Percentiles rank a stretch among this genome's conserved stretches.
phyloP scores from a whole-genome alignment of 1,140 invertebrate genomes.

The Galendromus occidentalis region DNA sequence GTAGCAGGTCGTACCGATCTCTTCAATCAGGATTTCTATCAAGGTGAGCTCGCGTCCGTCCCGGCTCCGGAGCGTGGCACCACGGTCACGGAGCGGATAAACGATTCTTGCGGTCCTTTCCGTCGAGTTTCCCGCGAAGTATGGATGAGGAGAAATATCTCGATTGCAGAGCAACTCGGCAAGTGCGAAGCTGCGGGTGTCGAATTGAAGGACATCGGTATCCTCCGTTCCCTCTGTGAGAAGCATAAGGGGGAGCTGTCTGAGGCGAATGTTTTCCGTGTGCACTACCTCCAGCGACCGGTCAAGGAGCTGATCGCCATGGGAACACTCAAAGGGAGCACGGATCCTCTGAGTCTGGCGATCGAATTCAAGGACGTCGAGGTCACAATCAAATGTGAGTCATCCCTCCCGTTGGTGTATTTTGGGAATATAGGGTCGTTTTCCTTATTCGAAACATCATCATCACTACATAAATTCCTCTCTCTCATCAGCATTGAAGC shows the following conservation, averaged over 20 bases:
- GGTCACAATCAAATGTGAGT: constrained; percentile 26
- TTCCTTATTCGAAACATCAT: background rate
- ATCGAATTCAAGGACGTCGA: constrained; percentile 30
- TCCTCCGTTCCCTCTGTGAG: constrained; percentile 61
- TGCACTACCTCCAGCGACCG: background rate
- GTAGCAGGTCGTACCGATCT: constrained; percentile 58
- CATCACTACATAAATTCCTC: background rate
- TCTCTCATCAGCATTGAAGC: constrained; percentile 51
- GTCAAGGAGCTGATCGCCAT: background rate
- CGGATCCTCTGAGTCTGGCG: constrained; percentile 25
- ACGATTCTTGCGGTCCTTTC: too few relatives aligned
- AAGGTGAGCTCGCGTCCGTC: constrained; percentile 17
- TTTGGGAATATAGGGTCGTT: background rate
- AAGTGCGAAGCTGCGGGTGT: constrained; percentile 48
- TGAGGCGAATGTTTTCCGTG: constrained; percentile 56
- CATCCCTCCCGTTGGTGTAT: background rate
- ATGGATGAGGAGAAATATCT: too few relatives aligned
- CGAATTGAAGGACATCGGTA: constrained; percentile 46
- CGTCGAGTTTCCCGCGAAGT: too few relatives aligned
- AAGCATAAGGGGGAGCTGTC: constrained; percentile 52
- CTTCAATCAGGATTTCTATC: constrained; percentile 52
- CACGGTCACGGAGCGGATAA: too few relatives aligned
- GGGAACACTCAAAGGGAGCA: constrained; percentile 26
- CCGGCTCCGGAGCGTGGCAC: background rate
- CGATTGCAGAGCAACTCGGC: constrained; percentile 41